Base-by-base conservation (phyloP, 2,888 invertebrate genomes). In the Saturnia japonica region DNA sequence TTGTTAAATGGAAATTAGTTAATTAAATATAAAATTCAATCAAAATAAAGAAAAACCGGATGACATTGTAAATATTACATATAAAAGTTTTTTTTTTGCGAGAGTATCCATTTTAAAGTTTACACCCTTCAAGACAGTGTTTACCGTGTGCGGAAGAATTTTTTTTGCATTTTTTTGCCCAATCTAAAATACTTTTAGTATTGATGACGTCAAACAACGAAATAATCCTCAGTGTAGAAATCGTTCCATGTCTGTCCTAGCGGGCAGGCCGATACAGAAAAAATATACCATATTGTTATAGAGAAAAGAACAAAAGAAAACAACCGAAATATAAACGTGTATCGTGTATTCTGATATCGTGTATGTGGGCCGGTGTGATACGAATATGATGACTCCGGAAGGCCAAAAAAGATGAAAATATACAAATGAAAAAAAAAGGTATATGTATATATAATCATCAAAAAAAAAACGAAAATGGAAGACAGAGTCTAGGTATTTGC, bases 311-410 rank as follows among this genome's bases (percentile, higher is more conserved):
- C 70, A 76, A 79, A 79, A 84, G 74, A 80, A 77, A 81, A 82
- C 76, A 77, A 78, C 75, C 74, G 77, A 84, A 80, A 74, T 72
- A 78, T 81, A 80, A 79, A 77, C 85, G 90, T 91, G 91, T 92
- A 81, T 85, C 84, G 91, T 92, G 92, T 91, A 76, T 78, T 76
- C 78, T 82, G 82, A 81, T 86, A 88, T 88, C 87, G 88, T 92
- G 92, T 93, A 84, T 82, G 81, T 78, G 82, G 82, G 83, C 82
- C 16, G 75, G 91, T 91, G 91, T 90, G 91, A 89, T 88, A 90
- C 84, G 86, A 89, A 91, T 91, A 91, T 91, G 93, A 91, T 91
- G 93, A 93, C 91, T 85, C 85, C 78, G 78, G 82, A 85, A 85
- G 91, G 89, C 72, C 81, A 83, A 87, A 82, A 87, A 82, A 83